Evolutionary conservation across 2,888 invertebrate species (phyloP).

Genomic region (Bellardia bayeri): DNA sequence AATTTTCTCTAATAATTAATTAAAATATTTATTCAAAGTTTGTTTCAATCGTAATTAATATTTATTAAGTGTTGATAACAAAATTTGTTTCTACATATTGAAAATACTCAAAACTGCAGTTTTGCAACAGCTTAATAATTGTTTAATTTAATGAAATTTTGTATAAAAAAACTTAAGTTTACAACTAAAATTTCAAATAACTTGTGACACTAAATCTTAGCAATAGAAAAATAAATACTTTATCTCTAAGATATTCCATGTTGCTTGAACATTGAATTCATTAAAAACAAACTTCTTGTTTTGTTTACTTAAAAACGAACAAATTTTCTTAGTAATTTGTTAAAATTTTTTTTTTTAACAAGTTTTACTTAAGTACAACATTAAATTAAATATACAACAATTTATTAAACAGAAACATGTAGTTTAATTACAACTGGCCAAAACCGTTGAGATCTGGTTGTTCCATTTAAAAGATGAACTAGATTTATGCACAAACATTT

Average conservation of each 20-base stretch:
- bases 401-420: conserved; percentile 2
- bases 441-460: not conserved
- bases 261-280: not conserved
- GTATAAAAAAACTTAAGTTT: too few relatives aligned
- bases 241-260: not conserved
- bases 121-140: too few relatives aligned
- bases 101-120: too few relatives aligned
- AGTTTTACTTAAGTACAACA: not conserved
- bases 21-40: too few relatives aligned
- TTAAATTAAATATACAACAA: not conserved
- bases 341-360: not conserved
- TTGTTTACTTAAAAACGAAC: not conserved
- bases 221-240: not conserved
- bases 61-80: too few relatives aligned
- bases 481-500: not conserved
- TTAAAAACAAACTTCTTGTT: conserved; percentile 9
- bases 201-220: not conserved
- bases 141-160: too few relatives aligned
- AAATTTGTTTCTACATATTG: too few relatives aligned
- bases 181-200: not conserved
- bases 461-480: not conserved
- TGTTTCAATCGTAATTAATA: too few relatives aligned
- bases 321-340: not conserved
- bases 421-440: not conserved
- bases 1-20: too few relatives aligned